phyloP scores from a whole-genome alignment of 2,113 vertebrate genomes.

The Sylvilagus bachmani region DNA sequence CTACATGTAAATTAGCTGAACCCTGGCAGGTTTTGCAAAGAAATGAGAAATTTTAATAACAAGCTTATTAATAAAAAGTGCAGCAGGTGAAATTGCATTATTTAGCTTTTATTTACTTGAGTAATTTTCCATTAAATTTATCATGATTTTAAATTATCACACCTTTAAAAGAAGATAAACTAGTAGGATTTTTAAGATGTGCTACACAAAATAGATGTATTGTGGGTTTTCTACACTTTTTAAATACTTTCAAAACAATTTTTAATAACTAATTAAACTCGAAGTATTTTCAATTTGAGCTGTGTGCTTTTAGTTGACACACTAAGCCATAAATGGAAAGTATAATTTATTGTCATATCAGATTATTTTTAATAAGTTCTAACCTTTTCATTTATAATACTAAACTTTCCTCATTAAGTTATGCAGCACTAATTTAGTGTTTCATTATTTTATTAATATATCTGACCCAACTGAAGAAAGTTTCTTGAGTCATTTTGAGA shows the following conservation, averaged over 20 bases:
- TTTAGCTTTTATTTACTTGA: neutral
- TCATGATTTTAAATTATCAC: neutral
- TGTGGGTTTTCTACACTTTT: neutral
- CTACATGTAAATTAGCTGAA: neutral
- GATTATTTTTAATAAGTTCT: conserved; percentile 39
- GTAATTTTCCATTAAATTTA: neutral
- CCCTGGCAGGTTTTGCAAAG: neutral
- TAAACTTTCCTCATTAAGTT: conserved; percentile 17
- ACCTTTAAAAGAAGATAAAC: neutral
- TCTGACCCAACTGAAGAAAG: neutral
- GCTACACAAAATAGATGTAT: neutral
- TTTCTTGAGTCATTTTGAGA: neutral
- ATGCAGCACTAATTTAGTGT: neutral
- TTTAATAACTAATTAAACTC: conserved; percentile 18
- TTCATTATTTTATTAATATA: neutral
- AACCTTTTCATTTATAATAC: conserved; percentile 38
- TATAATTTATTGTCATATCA: neutral
- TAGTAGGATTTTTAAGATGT: neutral
- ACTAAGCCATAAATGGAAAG: conserved; percentile 31
- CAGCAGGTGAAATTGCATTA: neutral
- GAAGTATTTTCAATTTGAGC: neutral
- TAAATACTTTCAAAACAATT: conserved; percentile 39
- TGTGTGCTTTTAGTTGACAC: neutral
- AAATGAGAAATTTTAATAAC: neutral
- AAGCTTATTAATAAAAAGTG: conserved; percentile 41